Base-by-base conservation (phyloP, 2,113 vertebrate genomes). In the Cyphomyrus discorhynchus region DNA sequence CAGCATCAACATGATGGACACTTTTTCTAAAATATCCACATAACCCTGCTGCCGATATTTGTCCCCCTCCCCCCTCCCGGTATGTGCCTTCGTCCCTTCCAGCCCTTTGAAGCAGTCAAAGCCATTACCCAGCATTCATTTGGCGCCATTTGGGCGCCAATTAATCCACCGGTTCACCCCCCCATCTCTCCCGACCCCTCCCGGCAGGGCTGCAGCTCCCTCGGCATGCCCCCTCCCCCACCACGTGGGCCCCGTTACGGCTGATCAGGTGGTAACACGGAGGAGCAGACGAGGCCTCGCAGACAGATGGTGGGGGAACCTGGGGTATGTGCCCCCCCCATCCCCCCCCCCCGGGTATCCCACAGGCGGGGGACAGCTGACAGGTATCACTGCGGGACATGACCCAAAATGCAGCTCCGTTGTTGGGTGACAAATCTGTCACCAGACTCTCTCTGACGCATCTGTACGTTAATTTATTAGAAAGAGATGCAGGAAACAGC, bases 361-460 rank as follows among this genome's bases (percentile, higher is more conserved):
- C 96, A 96, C 96, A 96, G 97, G 97, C 97, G 97, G 96, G 96
- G 97, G 95, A 95, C 96, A 97, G 96, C 97, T 98, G 97, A 98
- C 98, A 98, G 98, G 98, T 99, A 98, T 98, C 97, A 98, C 97
- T 97, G 97, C 96, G 97, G 97, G 97, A 98, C 97, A 95, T 96
- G 97, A 98, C 96, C 96, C 98, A 97, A 96, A 97, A 95, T 98
- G 97, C 96, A 97, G 96, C 96, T 95, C 96, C 94, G 95, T 95
- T 97, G 96, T 98, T 96, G 96, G 97, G 95, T 96, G 62, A 27
- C 97, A 96, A 96, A 98, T 98, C 97, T 97, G 96, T 97, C 97
- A 96, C 95, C 94, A 94, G 95, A 95, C 95, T 96, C 83, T 80
- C 95, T 80, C 95, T 94, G 88, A 31, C 5, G 24, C 11, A 53